Percentiles rank a stretch among this genome's conserved stretches.
phyloP scores from a whole-genome alignment of 1,140 invertebrate genomes.

The Pogonus chalceus region DNA sequence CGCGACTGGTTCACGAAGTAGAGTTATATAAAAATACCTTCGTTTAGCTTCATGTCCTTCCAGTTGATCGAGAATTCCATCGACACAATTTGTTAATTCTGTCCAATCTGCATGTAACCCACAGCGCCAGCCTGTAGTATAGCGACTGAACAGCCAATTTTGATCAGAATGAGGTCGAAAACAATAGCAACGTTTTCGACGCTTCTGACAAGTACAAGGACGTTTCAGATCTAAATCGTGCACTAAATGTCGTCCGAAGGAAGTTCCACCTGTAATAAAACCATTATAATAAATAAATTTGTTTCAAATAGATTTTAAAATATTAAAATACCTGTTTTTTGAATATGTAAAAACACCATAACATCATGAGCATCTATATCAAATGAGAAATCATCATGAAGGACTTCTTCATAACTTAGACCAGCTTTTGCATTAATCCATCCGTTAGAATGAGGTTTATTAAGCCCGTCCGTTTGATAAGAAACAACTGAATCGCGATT shows the following conservation, averaged over 20 bases:
- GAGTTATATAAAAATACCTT: slow-evolving; percentile 92
- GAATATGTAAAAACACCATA: slow-evolving; percentile 96
- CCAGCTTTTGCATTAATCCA: slow-evolving; percentile 41
- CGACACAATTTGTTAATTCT: slow-evolving; percentile 83
- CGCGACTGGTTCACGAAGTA: slow-evolving; percentile 83
- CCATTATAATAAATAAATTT: slow-evolving; percentile 7
- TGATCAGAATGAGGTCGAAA: slow-evolving; percentile 81
- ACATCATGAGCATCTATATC: slow-evolving; percentile 89
- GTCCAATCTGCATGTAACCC: slow-evolving; percentile 98
- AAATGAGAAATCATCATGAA: slow-evolving; percentile 77
- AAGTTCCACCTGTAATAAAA: slow-evolving; percentile 59
- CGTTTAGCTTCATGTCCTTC: slow-evolving; percentile 69
- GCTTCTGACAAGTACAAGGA: slow-evolving; percentile 73
- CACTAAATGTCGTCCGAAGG: slow-evolving; percentile 89
- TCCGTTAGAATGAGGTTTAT: slow-evolving; percentile 41
- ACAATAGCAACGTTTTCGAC: slow-evolving; percentile 83
- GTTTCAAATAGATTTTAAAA: slow-evolving; percentile 7
- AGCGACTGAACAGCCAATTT: slow-evolving; percentile 96
- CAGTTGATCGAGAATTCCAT: slow-evolving; percentile 74
- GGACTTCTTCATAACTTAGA: slow-evolving; percentile 69
- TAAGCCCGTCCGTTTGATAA: slow-evolving; percentile 42
- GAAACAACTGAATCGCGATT: slow-evolving; percentile 42
- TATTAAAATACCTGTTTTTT: slow-evolving; percentile 67
- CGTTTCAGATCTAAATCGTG: slow-evolving; percentile 82
- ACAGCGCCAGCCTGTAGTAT: slow-evolving; percentile 98